Percentiles rank a stretch among this genome's conserved stretches.
phyloP scores from a whole-genome alignment of 35 echinoderm and acorn worm genomes.

The Apostichopus parvimensis region DNA sequence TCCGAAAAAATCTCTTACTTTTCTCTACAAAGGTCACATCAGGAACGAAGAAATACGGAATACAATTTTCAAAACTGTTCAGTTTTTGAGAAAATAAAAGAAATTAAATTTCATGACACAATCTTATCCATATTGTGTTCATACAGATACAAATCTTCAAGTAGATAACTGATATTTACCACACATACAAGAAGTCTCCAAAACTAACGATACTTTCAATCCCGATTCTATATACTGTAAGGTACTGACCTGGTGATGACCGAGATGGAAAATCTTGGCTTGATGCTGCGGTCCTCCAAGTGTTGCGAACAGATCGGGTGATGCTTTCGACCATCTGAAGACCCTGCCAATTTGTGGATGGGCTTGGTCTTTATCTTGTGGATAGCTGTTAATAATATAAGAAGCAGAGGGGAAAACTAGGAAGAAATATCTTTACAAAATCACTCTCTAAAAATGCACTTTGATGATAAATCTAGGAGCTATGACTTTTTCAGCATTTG shows the following conservation, averaged over 20 bases:
- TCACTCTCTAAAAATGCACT: no score
- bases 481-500: no score
- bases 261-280: constrained; percentile 83
- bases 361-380: constrained; percentile 71
- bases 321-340: constrained; percentile 78
- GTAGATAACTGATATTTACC: no score
- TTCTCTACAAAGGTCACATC: not conserved
- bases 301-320: constrained; percentile 82
- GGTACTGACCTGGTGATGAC: constrained; percentile 72
- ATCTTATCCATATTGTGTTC: no score
- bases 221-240: no score
- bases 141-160: no score
- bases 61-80: no score
- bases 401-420: not conserved
- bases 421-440: not conserved
- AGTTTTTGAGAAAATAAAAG: not conserved
- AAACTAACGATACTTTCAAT: no score
- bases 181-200: no score
- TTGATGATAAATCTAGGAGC: no score
- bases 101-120: not conserved
- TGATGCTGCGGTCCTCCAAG: constrained; percentile 82
- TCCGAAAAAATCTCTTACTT: not conserved
- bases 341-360: constrained; percentile 72
- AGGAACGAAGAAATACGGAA: no score
- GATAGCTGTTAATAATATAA: constrained; percentile 36